Conservation (phyloP, 1,140 invertebrate species). For the Chironomus tepperi region DNA sequence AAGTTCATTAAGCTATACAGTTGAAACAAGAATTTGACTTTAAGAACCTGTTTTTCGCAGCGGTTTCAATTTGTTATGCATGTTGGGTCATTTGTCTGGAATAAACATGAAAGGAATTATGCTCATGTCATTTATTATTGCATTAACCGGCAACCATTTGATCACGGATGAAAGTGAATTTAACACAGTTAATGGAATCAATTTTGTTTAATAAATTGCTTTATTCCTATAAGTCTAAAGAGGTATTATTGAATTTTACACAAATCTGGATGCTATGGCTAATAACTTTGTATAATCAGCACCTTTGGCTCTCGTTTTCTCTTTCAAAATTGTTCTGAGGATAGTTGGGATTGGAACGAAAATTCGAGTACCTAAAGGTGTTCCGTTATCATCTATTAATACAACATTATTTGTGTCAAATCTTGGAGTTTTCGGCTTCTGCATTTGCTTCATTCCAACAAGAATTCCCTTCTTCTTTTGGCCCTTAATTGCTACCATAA, state of each 20-base stretch:
- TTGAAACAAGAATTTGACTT: too few species aligned
- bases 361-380: conserved; percentile 87
- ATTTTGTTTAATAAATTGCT: neutral
- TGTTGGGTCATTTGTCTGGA: too few species aligned
- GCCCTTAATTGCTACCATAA: conserved; percentile 92
- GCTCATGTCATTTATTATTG: too few species aligned
- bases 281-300: conserved; percentile 93
- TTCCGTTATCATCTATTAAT: conserved; percentile 89
- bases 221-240: neutral
- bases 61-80: too few species aligned
- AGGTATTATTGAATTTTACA: conserved; percentile 47
- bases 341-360: conserved; percentile 89
- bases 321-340: conserved; percentile 76
- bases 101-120: too few species aligned
- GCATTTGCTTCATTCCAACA: conserved; percentile 82
- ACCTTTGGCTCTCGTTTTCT: conserved; percentile 71
- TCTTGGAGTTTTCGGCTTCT: conserved; percentile 74
- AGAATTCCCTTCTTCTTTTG: conserved; percentile 94
- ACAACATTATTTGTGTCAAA: conserved; percentile 97
- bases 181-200: neutral
- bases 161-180: too few species aligned
- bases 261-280: conserved; percentile 85
- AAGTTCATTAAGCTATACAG: too few species aligned
- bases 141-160: too few species aligned
- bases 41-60: too few species aligned